A percentile compares a stretch with the other conserved stretches of the same genome.
Evolutionary conservation across 2,113 vertebrate species (phyloP).

Genomic region (Muscicapa adusta): DNA sequence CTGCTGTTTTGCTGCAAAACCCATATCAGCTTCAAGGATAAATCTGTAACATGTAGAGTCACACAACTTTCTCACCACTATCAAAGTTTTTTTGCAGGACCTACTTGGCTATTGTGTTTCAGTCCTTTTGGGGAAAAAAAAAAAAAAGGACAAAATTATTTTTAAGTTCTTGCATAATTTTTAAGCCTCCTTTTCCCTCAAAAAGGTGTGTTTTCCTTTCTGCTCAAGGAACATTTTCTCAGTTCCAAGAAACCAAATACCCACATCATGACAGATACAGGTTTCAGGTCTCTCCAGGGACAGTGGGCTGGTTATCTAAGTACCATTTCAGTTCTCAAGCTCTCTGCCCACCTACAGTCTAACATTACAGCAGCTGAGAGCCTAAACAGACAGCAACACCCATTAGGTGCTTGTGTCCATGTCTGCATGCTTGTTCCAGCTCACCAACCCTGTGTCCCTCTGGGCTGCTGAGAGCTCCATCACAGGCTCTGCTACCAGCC

Average conservation of each 20-base stretch:
- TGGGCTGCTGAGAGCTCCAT: not conserved
- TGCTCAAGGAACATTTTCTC: not conserved
- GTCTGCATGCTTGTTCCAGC: not conserved
- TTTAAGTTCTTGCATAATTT: not conserved
- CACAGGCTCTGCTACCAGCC: not conserved
- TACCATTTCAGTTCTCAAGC: not conserved
- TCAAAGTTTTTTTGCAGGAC: not conserved
- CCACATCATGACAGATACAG: rapidly evolving
- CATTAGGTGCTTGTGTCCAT: not conserved
- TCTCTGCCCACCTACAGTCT: not conserved
- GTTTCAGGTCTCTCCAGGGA: not conserved
- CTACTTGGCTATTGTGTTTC: not conserved
- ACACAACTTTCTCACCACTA: not conserved
- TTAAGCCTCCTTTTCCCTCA: not conserved
- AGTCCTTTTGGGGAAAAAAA: not conserved
- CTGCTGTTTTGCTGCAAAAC: not conserved
- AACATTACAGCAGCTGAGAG: not conserved
- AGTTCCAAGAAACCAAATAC: not conserved
- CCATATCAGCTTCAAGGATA: not conserved
- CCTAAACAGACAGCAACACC: not conserved
- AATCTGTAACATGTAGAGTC: not conserved
- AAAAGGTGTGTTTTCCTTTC: not conserved
- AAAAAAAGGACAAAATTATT: rapidly evolving
- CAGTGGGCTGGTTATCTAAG: not conserved
- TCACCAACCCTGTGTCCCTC: rapidly evolving